A percentile compares a stretch with the other conserved stretches of the same genome.
Evolutionary conservation across 2,888 invertebrate species (phyloP).

Genomic region (Eupithecia centaureata): DNA sequence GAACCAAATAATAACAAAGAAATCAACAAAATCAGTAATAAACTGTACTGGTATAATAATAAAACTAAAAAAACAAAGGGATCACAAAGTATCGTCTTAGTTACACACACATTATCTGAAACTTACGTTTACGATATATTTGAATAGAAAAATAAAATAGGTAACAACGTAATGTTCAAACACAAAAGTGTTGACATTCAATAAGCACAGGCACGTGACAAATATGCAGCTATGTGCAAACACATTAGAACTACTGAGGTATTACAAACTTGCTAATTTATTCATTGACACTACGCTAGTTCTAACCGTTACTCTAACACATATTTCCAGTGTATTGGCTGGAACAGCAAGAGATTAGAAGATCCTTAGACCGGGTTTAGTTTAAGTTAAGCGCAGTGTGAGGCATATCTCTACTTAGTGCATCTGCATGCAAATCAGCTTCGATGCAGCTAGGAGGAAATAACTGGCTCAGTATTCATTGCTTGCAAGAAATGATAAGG

Average conservation of each 20-base stretch:
- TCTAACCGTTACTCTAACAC: slow-evolving; percentile 20
- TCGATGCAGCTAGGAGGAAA: slow-evolving; percentile 25
- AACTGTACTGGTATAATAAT: no score
- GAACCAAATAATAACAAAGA: no score
- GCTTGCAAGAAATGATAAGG: no score
- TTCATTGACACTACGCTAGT: slow-evolving; percentile 24
- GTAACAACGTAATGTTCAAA: background rate
- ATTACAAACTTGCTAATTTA: slow-evolving; percentile 27
- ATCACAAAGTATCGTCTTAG: no score
- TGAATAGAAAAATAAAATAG: background rate
- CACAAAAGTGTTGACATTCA: background rate
- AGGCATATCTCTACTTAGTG: slow-evolving; percentile 42
- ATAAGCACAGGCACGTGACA: slow-evolving; percentile 18
- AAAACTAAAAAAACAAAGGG: no score
- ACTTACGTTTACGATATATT: no score
- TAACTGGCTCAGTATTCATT: background rate
- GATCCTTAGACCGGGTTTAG: slow-evolving; percentile 34
- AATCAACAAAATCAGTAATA: no score
- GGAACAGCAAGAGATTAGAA: slow-evolving; percentile 36
- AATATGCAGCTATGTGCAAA: slow-evolving; percentile 14
- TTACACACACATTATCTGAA: no score
- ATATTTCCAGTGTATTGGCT: slow-evolving; percentile 25
- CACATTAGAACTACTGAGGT: slow-evolving; percentile 22
- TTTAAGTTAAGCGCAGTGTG: slow-evolving; percentile 26
- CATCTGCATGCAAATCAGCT: slow-evolving; percentile 61